phyloP scores from a whole-genome alignment of 2,888 invertebrate genomes.

The Venusia cambrica region DNA sequence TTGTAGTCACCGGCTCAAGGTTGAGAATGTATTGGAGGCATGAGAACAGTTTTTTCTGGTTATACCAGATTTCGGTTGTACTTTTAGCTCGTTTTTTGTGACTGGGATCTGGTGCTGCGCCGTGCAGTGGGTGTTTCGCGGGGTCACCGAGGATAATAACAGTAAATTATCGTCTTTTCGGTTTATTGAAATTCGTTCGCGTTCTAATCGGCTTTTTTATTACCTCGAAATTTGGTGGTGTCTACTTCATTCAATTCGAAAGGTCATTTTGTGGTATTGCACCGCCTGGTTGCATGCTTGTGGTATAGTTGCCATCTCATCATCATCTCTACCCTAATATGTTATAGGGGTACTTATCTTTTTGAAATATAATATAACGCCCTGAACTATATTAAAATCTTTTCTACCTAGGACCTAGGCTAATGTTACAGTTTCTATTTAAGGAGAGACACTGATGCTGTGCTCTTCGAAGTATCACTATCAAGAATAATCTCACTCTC shows the following conservation, averaged over 20 bases:
- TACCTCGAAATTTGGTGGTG: slow-evolving; percentile 22
- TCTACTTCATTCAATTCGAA: slow-evolving; percentile 17
- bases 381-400: too few species aligned
- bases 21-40: slow-evolving; percentile 39
- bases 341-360: too few species aligned
- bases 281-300: slow-evolving; percentile 1
- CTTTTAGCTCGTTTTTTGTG: slow-evolving; percentile 70
- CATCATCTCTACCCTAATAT: too few species aligned
- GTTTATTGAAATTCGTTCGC: slow-evolving; percentile 74
- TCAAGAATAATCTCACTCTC: too few species aligned
- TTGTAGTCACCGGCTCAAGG: slow-evolving; percentile 38
- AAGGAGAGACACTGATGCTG: too few species aligned
- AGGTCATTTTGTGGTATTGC: slow-evolving; percentile 14
- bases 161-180: slow-evolving; percentile 76
- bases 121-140: slow-evolving; percentile 77
- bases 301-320: too few species aligned
- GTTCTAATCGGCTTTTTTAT: slow-evolving; percentile 62
- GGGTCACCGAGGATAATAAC: slow-evolving; percentile 79
- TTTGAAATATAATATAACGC: too few species aligned
- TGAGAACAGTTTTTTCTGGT: slow-evolving; percentile 55
- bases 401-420: too few species aligned
- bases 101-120: slow-evolving; percentile 61
- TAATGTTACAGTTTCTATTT: too few species aligned
- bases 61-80: slow-evolving; percentile 71
- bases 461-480: too few species aligned